These are phyloP conservation scores for Sarcophaga bullata DNA, from an alignment of 1,140 invertebrate species.

Conservation along the genomic window DNA sequence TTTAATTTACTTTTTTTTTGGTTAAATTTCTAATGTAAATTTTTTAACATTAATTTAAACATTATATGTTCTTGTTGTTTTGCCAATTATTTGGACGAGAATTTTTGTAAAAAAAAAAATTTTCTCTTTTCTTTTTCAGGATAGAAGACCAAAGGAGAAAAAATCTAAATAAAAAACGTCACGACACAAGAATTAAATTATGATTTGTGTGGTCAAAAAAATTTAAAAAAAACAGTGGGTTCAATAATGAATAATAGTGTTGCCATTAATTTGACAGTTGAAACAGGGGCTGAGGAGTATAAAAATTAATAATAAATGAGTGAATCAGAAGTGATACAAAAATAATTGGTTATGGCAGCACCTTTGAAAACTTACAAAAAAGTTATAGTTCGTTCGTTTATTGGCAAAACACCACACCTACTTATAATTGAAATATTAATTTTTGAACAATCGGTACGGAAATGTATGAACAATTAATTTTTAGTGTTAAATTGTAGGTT, in stretches of 20 bases:
- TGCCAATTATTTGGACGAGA: background rate
- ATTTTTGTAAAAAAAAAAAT: slow-evolving; percentile 28
- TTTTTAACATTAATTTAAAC: background rate
- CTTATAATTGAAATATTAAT: too few relatives aligned
- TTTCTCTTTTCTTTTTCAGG: background rate
- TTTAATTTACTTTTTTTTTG: background rate
- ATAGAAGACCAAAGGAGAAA: background rate
- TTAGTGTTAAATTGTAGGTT: too few relatives aligned
- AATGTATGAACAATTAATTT: too few relatives aligned
- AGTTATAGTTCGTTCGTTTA: too few relatives aligned
- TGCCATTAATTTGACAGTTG: background rate
- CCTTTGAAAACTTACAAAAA: too few relatives aligned
- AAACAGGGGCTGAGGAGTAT: background rate
- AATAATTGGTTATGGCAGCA: too few relatives aligned
- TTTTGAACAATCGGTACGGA: too few relatives aligned
- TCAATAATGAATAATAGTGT: background rate
- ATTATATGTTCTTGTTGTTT: background rate
- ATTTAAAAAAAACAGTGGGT: background rate
- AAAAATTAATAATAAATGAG: background rate
- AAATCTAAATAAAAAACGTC: slow-evolving; percentile 34
- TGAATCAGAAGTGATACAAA: too few relatives aligned
- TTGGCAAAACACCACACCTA: too few relatives aligned
- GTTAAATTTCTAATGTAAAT: background rate
- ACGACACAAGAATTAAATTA: slow-evolving; percentile 22
- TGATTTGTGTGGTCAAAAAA: background rate